Evolutionary conservation across 2,797 vertebrate genomes (phyloP).

Genomic region (Zenarchopterus dispar): DNA sequence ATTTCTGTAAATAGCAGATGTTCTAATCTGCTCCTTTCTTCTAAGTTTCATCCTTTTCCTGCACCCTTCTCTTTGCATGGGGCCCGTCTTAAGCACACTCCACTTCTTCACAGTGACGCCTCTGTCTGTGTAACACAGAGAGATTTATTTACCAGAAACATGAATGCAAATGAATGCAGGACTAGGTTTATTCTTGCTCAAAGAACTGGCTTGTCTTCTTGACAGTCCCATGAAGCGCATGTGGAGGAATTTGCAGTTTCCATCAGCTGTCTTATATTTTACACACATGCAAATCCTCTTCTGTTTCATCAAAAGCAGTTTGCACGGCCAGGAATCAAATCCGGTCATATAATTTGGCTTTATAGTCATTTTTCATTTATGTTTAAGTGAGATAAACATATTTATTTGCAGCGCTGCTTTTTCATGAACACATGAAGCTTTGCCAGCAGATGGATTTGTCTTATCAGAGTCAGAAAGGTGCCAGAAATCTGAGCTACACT

Average conservation of each 20-base stretch:
- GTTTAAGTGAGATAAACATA: constrained; percentile 24
- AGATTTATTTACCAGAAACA: constrained; percentile 65
- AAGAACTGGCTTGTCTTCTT: constrained; percentile 69
- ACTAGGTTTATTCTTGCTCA: constrained; percentile 61
- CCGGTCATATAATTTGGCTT: constrained; percentile 15
- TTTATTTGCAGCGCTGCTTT: constrained; percentile 17
- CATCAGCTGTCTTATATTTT: constrained; percentile 34
- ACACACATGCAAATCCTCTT: constrained; percentile 21
- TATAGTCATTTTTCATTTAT: constrained; percentile 3
- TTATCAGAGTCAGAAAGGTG: constrained; percentile 26
- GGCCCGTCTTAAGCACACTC: constrained; percentile 25
- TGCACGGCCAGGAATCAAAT: constrained; percentile 19
- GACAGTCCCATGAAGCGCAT: constrained; percentile 40
- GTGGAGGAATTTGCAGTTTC: constrained; percentile 60
- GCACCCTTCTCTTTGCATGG: constrained; percentile 33
- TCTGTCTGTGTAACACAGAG: constrained; percentile 62
- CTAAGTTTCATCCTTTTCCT: constrained; percentile 47
- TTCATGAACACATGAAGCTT: constrained; percentile 27
- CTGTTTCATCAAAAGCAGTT: constrained; percentile 16
- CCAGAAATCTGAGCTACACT: constrained; percentile 65
- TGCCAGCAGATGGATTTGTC: constrained; percentile 49
- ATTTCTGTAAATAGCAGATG: constrained; percentile 43
- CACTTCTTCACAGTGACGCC: constrained; percentile 54
- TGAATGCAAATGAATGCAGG: constrained; percentile 74
- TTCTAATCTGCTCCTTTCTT: constrained; percentile 48